A percentile compares a stretch with the other conserved stretches of the same genome.
phyloP scores from a whole-genome alignment of 1,140 invertebrate species.

The Drosophila littoralis region DNA sequence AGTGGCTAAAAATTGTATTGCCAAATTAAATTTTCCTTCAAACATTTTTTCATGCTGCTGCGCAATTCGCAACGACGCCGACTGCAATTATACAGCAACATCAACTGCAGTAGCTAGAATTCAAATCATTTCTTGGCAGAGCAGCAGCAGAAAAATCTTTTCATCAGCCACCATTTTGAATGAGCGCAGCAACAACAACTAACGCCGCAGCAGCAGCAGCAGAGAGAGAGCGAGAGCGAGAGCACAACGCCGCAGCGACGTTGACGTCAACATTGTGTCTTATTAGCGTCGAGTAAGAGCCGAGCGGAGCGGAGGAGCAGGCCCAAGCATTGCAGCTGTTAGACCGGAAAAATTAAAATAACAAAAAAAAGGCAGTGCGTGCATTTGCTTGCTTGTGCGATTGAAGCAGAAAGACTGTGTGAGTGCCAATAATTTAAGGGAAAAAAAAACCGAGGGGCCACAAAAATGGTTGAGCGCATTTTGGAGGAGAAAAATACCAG shows the following conservation, averaged over 20 bases:
- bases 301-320: slow-evolving; percentile 5
- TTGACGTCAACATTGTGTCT: slow-evolving; percentile 58
- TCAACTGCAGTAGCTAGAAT: slow-evolving; percentile 45
- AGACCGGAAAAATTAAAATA: slow-evolving; percentile 51
- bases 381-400: slow-evolving; percentile 16
- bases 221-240: slow-evolving; percentile 51
- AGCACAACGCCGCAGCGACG: slow-evolving; percentile 44
- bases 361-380: slow-evolving; percentile 27
- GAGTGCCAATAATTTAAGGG: slow-evolving; percentile 29
- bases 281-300: slow-evolving; percentile 42
- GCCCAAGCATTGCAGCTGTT: slow-evolving; percentile 57
- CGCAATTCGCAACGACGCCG: slow-evolving; percentile 51
- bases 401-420: slow-evolving; percentile 22
- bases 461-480: slow-evolving; percentile 75
- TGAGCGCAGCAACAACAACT: slow-evolving; percentile 62
- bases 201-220: slow-evolving; percentile 37
- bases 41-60: slow-evolving; percentile 51
- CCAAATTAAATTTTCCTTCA: slow-evolving; percentile 41
- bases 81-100: slow-evolving; percentile 38
- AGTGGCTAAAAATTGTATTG: slow-evolving; percentile 44
- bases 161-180: slow-evolving; percentile 77
- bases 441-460: slow-evolving; percentile 24
- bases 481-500: slow-evolving; percentile 68
- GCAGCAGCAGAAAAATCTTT: slow-evolving; percentile 53
- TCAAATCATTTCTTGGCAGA: slow-evolving; percentile 66